Percentiles rank a stretch among this genome's conserved stretches.
Conservation (phyloP, 2,113 vertebrate species). For the Limnothrissa miodon region DNA sequence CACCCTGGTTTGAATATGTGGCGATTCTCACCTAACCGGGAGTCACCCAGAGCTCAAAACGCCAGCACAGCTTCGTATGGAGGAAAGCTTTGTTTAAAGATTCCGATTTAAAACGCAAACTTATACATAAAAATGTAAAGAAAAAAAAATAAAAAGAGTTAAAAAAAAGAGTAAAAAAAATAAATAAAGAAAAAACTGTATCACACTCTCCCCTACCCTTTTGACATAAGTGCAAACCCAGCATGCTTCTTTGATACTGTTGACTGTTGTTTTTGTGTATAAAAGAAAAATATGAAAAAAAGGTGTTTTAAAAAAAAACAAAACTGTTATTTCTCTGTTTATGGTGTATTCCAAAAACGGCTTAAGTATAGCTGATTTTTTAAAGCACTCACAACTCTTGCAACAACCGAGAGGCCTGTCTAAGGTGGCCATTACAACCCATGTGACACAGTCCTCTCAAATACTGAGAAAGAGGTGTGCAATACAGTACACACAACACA, state of each 20-base stretch:
- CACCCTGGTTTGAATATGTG: conserved; percentile 68
- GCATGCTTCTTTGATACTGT: conserved; percentile 78
- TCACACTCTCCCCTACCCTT: conserved; percentile 51
- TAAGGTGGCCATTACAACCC: conserved; percentile 51
- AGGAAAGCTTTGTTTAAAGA: conserved; percentile 56
- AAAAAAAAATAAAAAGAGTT: conserved; percentile 31
- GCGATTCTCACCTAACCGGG: conserved; percentile 60
- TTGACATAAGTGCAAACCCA: conserved; percentile 71
- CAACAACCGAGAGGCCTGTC: conserved; percentile 57
- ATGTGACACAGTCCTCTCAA: conserved; percentile 43
- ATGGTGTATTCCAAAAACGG: conserved; percentile 71
- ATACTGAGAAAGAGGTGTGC: conserved; percentile 61
- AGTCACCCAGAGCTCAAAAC: conserved; percentile 66
- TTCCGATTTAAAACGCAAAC: conserved; percentile 24
- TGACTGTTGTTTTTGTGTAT: conserved; percentile 76
- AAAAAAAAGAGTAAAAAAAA: conserved; percentile 31
- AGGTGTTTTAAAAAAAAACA: conserved; percentile 52
- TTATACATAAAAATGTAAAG: conserved; percentile 23
- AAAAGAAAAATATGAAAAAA: conserved; percentile 56
- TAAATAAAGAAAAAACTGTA: conserved; percentile 30
- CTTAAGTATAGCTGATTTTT: conserved; percentile 60
- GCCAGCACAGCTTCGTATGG: conserved; percentile 65
- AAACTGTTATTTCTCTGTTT: conserved; percentile 73
- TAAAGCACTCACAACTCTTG: conserved; percentile 59
- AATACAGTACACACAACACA: conserved; percentile 24